These are phyloP conservation scores for Stenoptilia bipunctidactyla DNA, from an alignment of 2,888 invertebrate genomes.

Conservation along the genomic window DNA sequence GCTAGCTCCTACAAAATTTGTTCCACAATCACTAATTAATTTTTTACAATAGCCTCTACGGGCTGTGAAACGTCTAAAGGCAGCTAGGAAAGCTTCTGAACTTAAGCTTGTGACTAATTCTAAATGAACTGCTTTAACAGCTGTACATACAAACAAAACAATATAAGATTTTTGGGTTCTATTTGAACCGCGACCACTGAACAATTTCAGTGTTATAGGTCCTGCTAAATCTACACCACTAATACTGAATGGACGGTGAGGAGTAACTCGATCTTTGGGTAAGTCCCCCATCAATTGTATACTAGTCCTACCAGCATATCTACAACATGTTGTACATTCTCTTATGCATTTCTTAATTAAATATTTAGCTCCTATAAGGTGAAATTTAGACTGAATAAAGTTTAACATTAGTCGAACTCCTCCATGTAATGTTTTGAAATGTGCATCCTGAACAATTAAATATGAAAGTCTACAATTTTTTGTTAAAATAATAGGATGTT, in stretches of 20 bases:
- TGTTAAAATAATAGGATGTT: constrained; percentile 11
- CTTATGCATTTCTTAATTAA: constrained; percentile 5
- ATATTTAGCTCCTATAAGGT: constrained; percentile 10
- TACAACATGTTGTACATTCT: constrained; percentile 5
- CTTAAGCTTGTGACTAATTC: constrained; percentile 1
- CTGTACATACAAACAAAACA: constrained; percentile 5
- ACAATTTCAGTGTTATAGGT: constrained; percentile 2
- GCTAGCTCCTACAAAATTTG: background rate
- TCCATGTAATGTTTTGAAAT: constrained; percentile 15
- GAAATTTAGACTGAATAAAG: constrained; percentile 8
- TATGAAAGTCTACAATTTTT: constrained; percentile 8
- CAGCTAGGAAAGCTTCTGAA: constrained; percentile 3
- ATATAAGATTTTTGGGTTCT: constrained; percentile 6
- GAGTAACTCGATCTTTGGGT: constrained; percentile 3
- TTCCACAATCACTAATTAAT: background rate
- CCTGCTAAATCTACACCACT: constrained; percentile 11
- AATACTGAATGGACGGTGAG: constrained; percentile 3
- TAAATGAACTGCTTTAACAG: constrained; percentile 5
- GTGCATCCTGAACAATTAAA: constrained; percentile 12
- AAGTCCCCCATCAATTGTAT: constrained; percentile 7
- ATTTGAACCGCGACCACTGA: background rate
- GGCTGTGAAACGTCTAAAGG: constrained; percentile 8
- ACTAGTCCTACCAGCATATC: background rate
- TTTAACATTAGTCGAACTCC: constrained; percentile 12
- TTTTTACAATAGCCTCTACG: constrained; percentile 7